Percentiles rank a stretch among this genome's conserved stretches.
These are phyloP conservation scores for Drosophila nr. medialis DNA, from an alignment of 2,888 invertebrate species.

Conservation along the genomic window DNA sequence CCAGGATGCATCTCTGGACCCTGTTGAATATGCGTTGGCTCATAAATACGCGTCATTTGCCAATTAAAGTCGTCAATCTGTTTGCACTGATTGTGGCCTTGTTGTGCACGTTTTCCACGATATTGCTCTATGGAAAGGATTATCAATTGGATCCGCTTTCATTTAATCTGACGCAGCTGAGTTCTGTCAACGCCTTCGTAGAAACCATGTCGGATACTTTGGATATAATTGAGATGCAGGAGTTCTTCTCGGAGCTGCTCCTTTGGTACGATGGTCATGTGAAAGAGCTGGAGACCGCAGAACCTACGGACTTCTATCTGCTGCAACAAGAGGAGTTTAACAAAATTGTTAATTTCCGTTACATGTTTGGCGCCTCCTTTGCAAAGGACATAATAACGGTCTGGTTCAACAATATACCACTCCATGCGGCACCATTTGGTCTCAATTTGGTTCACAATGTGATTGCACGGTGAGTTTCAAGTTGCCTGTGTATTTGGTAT, in stretches of 20 bases:
- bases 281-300: neutral
- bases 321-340: slow-evolving; percentile 29
- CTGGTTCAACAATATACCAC: slow-evolving; percentile 71
- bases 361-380: slow-evolving; percentile 60
- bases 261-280: slow-evolving; percentile 64
- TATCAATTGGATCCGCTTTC: slow-evolving; percentile 35
- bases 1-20: slow-evolving; percentile 18
- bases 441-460: slow-evolving; percentile 71
- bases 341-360: slow-evolving; percentile 42
- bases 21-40: slow-evolving; percentile 45
- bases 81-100: slow-evolving; percentile 24
- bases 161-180: slow-evolving; percentile 54
- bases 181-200: slow-evolving; percentile 46
- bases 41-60: slow-evolving; percentile 16
- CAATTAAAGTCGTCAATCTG: slow-evolving; percentile 27
- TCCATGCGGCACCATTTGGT: slow-evolving; percentile 63
- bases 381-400: slow-evolving; percentile 32
- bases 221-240: slow-evolving; percentile 24
- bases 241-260: slow-evolving; percentile 51
- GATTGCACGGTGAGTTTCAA: slow-evolving; percentile 50
- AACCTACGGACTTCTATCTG: slow-evolving; percentile 18
- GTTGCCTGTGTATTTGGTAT: neutral
- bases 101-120: slow-evolving; percentile 33
- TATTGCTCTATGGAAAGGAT: slow-evolving; percentile 49
- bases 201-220: slow-evolving; percentile 30